Evolutionary conservation across 1,140 invertebrate species (phyloP).

Genomic region (Drosophila miranda): DNA sequence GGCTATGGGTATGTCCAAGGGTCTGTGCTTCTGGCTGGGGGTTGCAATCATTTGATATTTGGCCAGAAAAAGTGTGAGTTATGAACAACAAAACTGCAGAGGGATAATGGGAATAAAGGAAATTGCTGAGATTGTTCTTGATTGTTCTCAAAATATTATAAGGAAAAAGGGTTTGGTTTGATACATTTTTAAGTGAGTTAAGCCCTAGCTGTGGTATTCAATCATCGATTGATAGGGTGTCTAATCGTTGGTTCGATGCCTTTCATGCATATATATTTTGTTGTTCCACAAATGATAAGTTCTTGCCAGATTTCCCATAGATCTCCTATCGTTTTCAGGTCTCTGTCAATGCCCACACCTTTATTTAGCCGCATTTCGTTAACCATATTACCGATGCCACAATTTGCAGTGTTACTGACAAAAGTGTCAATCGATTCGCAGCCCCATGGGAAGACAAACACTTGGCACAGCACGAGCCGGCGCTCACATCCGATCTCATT

Average conservation of each 20-base stretch:
- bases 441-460: slow-evolving; percentile 19
- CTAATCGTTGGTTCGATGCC: too few species aligned
- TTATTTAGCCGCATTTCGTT: slow-evolving; percentile 1
- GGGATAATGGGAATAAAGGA: slow-evolving; percentile 34
- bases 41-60: slow-evolving; percentile 20
- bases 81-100: slow-evolving; percentile 10
- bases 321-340: background rate
- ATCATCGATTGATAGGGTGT: too few species aligned
- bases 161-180: background rate
- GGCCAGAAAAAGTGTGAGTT: slow-evolving; percentile 29
- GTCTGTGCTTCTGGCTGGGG: slow-evolving; percentile 9
- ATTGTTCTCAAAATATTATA: slow-evolving; percentile 1
- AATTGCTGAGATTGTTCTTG: slow-evolving; percentile 22
- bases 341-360: background rate
- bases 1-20: background rate
- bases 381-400: slow-evolving; percentile 20
- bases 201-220: too few species aligned
- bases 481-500: slow-evolving; percentile 58
- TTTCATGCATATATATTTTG: too few species aligned
- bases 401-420: slow-evolving; percentile 61
- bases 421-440: slow-evolving; percentile 59
- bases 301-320: background rate
- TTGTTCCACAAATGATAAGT: too few species aligned
- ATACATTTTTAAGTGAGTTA: slow-evolving; percentile 1
- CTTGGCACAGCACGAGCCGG: slow-evolving; percentile 6